phyloP scores from a whole-genome alignment of 2,888 invertebrate species.

The Synanthedon andrenaeformis region DNA sequence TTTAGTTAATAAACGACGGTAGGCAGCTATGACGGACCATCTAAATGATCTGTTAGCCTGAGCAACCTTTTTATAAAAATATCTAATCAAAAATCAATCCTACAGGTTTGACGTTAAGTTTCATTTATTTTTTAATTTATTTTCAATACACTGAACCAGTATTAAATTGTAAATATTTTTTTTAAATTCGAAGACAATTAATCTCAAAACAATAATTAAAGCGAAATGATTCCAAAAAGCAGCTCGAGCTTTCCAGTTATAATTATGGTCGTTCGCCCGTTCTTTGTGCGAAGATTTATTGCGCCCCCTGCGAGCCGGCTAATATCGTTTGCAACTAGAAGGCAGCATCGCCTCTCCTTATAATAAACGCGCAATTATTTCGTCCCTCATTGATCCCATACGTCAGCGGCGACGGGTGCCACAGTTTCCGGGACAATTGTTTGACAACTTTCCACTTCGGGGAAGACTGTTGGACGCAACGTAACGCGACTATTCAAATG shows the following conservation, averaged over 20 bases:
- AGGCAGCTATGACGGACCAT: too few relatives aligned
- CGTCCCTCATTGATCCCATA: conserved; percentile 17
- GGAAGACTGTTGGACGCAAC: conserved; percentile 23
- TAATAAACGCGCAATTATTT: not conserved
- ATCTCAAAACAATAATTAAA: not conserved
- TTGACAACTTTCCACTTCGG: conserved; percentile 22
- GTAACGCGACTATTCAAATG: not conserved
- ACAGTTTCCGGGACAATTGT: conserved; percentile 34
- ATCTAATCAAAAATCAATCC: too few relatives aligned
- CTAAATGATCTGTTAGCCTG: too few relatives aligned
- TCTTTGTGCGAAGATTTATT: conserved; percentile 18
- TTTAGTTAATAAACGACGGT: too few relatives aligned
- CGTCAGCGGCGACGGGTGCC: conserved; percentile 25
- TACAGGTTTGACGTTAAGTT: too few relatives aligned
- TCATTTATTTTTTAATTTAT: too few relatives aligned
- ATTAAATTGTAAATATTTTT: not conserved
- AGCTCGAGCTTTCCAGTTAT: conserved; percentile 8
- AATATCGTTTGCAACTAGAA: conserved; percentile 15
- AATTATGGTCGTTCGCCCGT: conserved; percentile 11
- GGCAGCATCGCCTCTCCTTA: not conserved
- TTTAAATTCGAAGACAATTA: not conserved
- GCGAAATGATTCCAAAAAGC: conserved; percentile 13
- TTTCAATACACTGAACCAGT: too few relatives aligned
- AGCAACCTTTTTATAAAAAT: too few relatives aligned
- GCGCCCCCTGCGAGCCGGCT: conserved; percentile 15